phyloP scores from a whole-genome alignment of 1,140 invertebrate genomes.

The Bombus terrestris region DNA sequence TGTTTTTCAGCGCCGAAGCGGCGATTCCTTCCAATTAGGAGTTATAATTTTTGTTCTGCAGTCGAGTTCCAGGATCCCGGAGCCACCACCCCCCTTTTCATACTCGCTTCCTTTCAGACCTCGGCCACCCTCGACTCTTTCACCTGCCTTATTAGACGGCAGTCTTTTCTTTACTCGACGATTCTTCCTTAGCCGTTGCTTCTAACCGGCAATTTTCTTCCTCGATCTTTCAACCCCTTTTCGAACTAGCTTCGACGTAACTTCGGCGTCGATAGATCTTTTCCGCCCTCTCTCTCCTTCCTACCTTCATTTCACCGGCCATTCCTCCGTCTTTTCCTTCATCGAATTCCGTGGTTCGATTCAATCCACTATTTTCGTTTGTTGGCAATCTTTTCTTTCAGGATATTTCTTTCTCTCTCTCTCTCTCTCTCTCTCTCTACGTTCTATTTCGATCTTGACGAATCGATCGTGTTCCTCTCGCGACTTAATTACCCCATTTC shows the following conservation, averaged over 20 bases:
- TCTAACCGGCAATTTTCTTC: conserved; percentile 22
- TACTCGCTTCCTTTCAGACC: conserved; percentile 3
- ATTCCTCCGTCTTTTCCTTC: not conserved
- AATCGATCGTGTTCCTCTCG: conserved; percentile 2
- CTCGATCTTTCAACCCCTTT: conserved; percentile 3
- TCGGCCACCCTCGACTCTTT: conserved; percentile 2
- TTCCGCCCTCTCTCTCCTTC: not conserved
- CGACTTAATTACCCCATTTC: conserved; percentile 12
- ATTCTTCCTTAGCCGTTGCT: conserved; percentile 14
- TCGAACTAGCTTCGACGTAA: not conserved
- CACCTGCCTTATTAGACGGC: conserved; percentile 19
- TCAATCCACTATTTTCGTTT: conserved; percentile 1
- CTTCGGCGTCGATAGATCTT: conserved; percentile 15
- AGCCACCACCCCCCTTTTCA: not conserved
- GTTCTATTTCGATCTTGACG: not conserved
- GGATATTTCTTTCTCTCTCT: not conserved
- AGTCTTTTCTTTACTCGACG: conserved; percentile 18
- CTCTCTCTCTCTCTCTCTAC: not conserved
- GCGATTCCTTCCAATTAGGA: conserved; percentile 11
- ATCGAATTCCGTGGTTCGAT: not conserved
- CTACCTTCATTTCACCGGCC: not conserved
- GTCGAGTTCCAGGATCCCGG: not conserved
- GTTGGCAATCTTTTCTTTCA: not conserved
- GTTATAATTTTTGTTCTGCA: conserved; percentile 29
- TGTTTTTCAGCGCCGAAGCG: not conserved